Evolutionary conservation across 2,888 invertebrate genomes (phyloP).

Genomic region (Synanthedon vespiformis): DNA sequence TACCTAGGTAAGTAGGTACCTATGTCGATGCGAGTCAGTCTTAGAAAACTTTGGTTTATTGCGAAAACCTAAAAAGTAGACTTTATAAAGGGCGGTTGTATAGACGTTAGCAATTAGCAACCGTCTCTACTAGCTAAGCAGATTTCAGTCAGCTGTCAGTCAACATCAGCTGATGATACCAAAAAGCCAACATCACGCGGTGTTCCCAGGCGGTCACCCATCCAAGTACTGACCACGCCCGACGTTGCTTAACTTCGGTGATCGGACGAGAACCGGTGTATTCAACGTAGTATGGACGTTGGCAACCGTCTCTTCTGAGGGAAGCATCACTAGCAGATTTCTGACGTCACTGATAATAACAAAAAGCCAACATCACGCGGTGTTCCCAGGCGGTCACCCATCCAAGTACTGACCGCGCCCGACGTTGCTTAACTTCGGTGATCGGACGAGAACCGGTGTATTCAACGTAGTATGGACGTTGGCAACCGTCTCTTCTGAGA

Average conservation of each 20-base stretch:
- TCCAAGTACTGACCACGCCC: slow-evolving; percentile 20
- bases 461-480: slow-evolving; percentile 19
- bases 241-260: slow-evolving; percentile 21
- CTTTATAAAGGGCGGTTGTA: too few species aligned
- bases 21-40: too few species aligned
- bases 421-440: slow-evolving; percentile 21
- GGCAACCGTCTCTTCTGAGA: slow-evolving; percentile 2
- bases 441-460: slow-evolving; percentile 21
- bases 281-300: slow-evolving; percentile 19
- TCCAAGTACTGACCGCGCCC: slow-evolving; percentile 20
- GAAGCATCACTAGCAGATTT: too few species aligned
- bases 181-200: slow-evolving; percentile 17
- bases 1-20: too few species aligned
- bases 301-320: slow-evolving; percentile 2
- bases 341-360: not conserved
- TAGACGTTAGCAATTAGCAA: too few species aligned
- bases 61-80: too few species aligned
- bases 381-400: slow-evolving; percentile 22
- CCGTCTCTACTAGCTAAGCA: too few species aligned
- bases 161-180: not conserved
- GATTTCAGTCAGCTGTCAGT: too few species aligned
- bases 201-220: slow-evolving; percentile 22
- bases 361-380: slow-evolving; percentile 17
- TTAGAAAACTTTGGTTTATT: too few species aligned
- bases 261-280: slow-evolving; percentile 21